phyloP scores from a whole-genome alignment of 2,888 invertebrate genomes.

The Hydroisotoma schaefferi region DNA sequence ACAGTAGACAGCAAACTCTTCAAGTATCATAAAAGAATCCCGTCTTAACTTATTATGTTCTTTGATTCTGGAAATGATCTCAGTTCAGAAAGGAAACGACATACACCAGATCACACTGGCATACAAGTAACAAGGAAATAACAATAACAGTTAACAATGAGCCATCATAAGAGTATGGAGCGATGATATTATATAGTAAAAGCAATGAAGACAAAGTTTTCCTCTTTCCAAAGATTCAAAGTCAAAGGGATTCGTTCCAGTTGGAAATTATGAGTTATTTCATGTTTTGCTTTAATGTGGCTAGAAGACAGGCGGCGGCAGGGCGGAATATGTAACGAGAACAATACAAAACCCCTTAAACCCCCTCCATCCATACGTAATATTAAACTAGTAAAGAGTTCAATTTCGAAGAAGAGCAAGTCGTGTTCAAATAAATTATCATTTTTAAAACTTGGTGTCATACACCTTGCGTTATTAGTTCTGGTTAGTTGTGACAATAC shows the following conservation, averaged over 20 bases:
- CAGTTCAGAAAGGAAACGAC: too few relatives aligned
- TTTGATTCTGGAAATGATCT: slow-evolving; percentile 4
- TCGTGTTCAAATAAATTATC: slow-evolving; percentile 3
- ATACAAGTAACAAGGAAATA: too few relatives aligned
- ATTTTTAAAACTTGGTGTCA: too few relatives aligned
- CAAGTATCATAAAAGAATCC: too few relatives aligned
- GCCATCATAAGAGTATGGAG: neutral
- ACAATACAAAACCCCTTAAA: too few relatives aligned
- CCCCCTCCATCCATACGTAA: neutral
- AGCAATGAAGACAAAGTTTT: neutral
- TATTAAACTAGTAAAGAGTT: neutral
- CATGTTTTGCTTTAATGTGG: slow-evolving; percentile 13
- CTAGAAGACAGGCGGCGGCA: slow-evolving; percentile 13
- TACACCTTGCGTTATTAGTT: too few relatives aligned
- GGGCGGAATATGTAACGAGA: too few relatives aligned
- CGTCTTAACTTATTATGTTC: neutral
- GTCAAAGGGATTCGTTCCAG: slow-evolving; percentile 11
- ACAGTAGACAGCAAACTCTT: too few relatives aligned
- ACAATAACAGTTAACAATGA: too few relatives aligned
- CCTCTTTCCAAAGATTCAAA: neutral
- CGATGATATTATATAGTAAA: neutral
- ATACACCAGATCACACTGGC: too few relatives aligned
- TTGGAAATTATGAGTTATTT: slow-evolving; percentile 12
- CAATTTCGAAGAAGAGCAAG: neutral
- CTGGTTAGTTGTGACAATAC: too few relatives aligned